Base-by-base conservation (phyloP, 2,888 invertebrate genomes). In the Temnothorax rugatulus region DNA sequence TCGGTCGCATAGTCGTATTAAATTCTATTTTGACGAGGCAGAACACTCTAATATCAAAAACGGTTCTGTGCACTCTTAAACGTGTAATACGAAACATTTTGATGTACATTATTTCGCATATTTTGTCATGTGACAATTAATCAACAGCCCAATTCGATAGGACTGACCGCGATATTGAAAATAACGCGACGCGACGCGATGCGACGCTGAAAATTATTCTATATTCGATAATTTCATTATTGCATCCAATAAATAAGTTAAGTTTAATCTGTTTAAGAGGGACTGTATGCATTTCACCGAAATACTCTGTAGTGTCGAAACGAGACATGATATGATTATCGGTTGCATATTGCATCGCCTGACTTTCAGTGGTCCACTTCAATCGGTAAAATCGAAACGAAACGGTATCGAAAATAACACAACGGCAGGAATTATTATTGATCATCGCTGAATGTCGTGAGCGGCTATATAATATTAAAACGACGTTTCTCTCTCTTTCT, bases 251-350 rank as follows among this genome's bases (percentile, higher is more conserved):
- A 59, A 71, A 71, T 59, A 59, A 47, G 11, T 59, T 77, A 76
- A 66, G 4, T 41, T 77, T 77, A 77, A 77, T 68, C 25, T n/a
- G 25, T 59, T 81, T 71, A 71, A 71, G 38, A 13, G 34, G 8
- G 29, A 52, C 25, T 44, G 47, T 59, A 59, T 61, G 47, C 21
- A 59, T 61, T 71, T 21, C 38, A 29, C 8, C 13, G 38, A 71
- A 81, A 71, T 71, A 47, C 8, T 71, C 71, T 71, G 34, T 47
- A 47, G 38, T 79, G 57, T 59, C 38, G 38, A 38, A 81, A 71
- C 59, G 38, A 38, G 18, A n/a, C 47, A 18, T n/a, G 18, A 81
- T 61, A 71, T 59, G 38, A 81, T 71, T 81, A 81, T 81, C 59
- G 47, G 21, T 59, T 71, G 79, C 71, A 79, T 61, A 71, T 59